Evolutionary conservation across 2,888 invertebrate species (phyloP), one percentile per base, ranked within the genome.

Genomic region (Azorinus chamasolen): DNA sequence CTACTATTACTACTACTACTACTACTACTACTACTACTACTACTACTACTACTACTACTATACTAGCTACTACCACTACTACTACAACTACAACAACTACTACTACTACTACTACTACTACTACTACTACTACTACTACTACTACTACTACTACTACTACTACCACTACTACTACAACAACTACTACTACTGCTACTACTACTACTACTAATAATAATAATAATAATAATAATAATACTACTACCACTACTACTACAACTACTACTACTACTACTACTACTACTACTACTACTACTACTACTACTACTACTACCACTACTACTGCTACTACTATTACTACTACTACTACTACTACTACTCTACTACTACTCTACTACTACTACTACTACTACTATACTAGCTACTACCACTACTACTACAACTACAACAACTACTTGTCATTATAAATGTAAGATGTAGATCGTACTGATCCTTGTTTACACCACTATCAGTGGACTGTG

Each of bases 301-400:
- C 48, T 61, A 48, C 48, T 48, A 48, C 48, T 45, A 48, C 61
- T 61, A 24, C 61, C 32, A 61, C 61, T 61, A 51, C 48, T 61
- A 61, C 61, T 61, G 22, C 41, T 41, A 12, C 8, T 14, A 41
- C 8, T 14, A 12, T 12, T 14, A 41, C 41, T 14, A 41, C 41
- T 12, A 41, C 8, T 12, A 41, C 61, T 61, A 61, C 61, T 50
- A 61, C 61, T 50, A 61, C 48, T 61, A n/a, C n/a, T n/a, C n/a
- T n/a, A n/a, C n/a, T n/a, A n/a, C n/a, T n/a, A n/a, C n/a, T n/a
- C n/a, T n/a, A n/a, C n/a, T n/a, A n/a, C n/a, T n/a, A n/a, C n/a
- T n/a, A n/a, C n/a, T n/a, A n/a, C n/a, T n/a, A n/a, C n/a, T n/a
- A n/a, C n/a, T n/a, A n/a, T n/a, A n/a, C n/a, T n/a, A n/a, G n/a